phyloP scores from a whole-genome alignment of 2,113 vertebrate species.

The rabbit (Oryctolagus cuniculus) region mOryCun1.1 NC_091434.1:93887501-93888000 shows the following conservation, averaged over 20 bases:
- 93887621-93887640: conserved; percentile 32
- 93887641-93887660: conserved; percentile 56
- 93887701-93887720: conserved; percentile 81
- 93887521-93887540: conserved; percentile 15
- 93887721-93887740: conserved; percentile 78
- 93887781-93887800: conserved; percentile 68
- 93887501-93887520: background rate
- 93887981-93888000: background rate
- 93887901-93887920: background rate
- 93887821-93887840: conserved; percentile 84
- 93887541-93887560: conserved; percentile 36
- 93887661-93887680: background rate
- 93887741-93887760: conserved; percentile 66
- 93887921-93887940: background rate
- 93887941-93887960: background rate
- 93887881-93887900: background rate
- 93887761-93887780: conserved; percentile 74
- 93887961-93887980: background rate
- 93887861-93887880: conserved; percentile 30
- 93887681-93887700: conserved; percentile 45
- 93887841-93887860: background rate
- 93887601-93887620: conserved; percentile 24
- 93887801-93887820: conserved; percentile 70
- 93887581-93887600: background rate
- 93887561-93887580: background rate